Conservation (phyloP, 2,113 vertebrate genomes). For the Monopterus albus region DNA sequence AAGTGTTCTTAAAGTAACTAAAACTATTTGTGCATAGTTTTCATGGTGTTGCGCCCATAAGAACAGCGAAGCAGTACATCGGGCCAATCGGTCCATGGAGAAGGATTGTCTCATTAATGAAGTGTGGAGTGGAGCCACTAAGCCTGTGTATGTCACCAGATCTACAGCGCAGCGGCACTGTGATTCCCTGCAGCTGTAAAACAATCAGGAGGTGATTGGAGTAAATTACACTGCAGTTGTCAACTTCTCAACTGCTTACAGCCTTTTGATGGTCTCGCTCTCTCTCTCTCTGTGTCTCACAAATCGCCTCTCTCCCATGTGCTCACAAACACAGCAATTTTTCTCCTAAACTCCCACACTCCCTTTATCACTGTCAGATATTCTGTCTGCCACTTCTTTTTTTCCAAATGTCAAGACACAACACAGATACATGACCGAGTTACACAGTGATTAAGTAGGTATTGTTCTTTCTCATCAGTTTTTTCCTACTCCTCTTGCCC, state of each 20-base stretch:
- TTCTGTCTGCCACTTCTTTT: constrained; percentile 35
- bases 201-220: constrained; percentile 77
- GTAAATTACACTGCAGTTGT: constrained; percentile 71
- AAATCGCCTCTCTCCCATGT: constrained; percentile 35
- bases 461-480: neutral
- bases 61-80: constrained; percentile 30
- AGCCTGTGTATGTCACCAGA: constrained; percentile 66
- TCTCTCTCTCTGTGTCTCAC: too few species aligned
- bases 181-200: constrained; percentile 72
- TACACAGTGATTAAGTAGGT: constrained; percentile 29
- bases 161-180: constrained; percentile 58
- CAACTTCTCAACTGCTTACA: constrained; percentile 56
- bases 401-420: constrained; percentile 54
- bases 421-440: constrained; percentile 25
- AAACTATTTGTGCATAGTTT: constrained; percentile 49
- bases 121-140: constrained; percentile 65
- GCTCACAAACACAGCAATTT: constrained; percentile 22
- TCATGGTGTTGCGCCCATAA: neutral
- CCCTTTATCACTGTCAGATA: constrained; percentile 39
- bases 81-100: constrained; percentile 61
- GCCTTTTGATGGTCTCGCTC: constrained; percentile 46
- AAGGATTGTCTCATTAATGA: constrained; percentile 74
- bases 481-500: neutral
- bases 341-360: constrained; percentile 45
- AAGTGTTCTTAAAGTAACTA: constrained; percentile 17